Conservation (phyloP, 2,113 vertebrate genomes). For the Pseudolaguvia tuberculata region DNA sequence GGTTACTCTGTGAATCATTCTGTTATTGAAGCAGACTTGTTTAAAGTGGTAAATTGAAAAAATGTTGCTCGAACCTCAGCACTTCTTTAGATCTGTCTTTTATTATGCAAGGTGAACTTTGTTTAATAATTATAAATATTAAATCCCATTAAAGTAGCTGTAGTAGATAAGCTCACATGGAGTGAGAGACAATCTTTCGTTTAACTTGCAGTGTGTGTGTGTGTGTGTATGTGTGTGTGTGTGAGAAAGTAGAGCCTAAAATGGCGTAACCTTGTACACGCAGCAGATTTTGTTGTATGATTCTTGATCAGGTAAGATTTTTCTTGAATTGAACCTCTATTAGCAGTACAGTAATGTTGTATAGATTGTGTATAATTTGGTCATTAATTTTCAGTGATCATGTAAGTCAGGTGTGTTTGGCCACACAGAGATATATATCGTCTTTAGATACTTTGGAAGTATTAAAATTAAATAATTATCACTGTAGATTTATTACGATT, state of each 20-base stretch:
- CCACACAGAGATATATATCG: neutral
- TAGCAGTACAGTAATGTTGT: neutral
- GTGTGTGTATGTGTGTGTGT: slow-evolving; percentile 17
- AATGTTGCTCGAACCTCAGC: slow-evolving; percentile 3
- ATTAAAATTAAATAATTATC: neutral
- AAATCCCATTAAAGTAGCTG: neutral
- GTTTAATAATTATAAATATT: neutral
- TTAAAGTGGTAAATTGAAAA: slow-evolving; percentile 1
- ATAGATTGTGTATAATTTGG: too few species aligned
- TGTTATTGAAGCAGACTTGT: slow-evolving; percentile 3
- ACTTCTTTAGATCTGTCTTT: neutral
- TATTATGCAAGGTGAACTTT: neutral
- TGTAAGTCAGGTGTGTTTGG: neutral
- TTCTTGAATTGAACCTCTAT: neutral
- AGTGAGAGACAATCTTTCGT: slow-evolving; percentile 16
- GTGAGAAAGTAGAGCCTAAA: slow-evolving; percentile 39
- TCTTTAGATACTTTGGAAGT: neutral
- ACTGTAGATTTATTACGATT: neutral
- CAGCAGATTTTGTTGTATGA: slow-evolving; percentile 1
- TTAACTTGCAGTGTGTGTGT: slow-evolving; percentile 17
- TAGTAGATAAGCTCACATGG: neutral
- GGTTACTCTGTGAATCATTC: neutral
- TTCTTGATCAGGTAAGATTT: slow-evolving; percentile 40
- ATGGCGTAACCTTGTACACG: slow-evolving; percentile 39
- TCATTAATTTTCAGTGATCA: neutral